A percentile compares a stretch with the other conserved stretches of the same genome.
Evolutionary conservation across 2,888 invertebrate genomes (phyloP).

Genomic region (Diloba caeruleocephala): DNA sequence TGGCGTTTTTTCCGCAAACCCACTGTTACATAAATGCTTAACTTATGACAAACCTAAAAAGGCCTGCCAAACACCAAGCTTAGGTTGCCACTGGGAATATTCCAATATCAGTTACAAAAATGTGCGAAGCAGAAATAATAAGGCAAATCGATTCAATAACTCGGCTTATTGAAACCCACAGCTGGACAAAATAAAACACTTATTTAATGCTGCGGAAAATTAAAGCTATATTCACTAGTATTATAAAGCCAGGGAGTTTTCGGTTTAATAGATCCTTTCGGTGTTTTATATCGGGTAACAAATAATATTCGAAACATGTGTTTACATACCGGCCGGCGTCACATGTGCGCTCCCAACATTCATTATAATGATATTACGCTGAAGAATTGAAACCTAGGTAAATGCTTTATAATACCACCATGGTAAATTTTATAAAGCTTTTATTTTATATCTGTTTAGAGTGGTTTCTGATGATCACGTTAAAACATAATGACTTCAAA

Average conservation of each 20-base stretch:
- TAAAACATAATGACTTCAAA: too few relatives aligned
- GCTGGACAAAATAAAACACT: slow-evolving; percentile 6
- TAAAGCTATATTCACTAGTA: too few relatives aligned
- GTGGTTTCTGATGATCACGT: slow-evolving; percentile 5
- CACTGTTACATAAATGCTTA: too few relatives aligned
- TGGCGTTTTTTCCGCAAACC: too few relatives aligned
- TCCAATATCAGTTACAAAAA: background rate
- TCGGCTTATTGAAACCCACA: too few relatives aligned
- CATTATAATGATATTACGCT: slow-evolving; percentile 43
- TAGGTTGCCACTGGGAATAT: too few relatives aligned
- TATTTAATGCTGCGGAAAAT: too few relatives aligned
- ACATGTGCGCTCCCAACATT: slow-evolving; percentile 35
- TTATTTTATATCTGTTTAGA: slow-evolving; percentile 10
- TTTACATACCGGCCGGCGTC: slow-evolving; percentile 33
- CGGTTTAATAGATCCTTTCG: slow-evolving; percentile 28
- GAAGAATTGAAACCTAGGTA: slow-evolving; percentile 34
- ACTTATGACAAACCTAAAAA: too few relatives aligned
- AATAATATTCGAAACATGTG: slow-evolving; percentile 45
- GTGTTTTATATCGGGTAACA: slow-evolving; percentile 40
- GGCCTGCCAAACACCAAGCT: too few relatives aligned
- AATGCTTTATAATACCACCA: slow-evolving; percentile 26
- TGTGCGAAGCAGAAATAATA: too few relatives aligned
- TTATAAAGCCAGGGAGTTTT: slow-evolving; percentile 20
- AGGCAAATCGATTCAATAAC: too few relatives aligned
- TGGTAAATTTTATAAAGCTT: slow-evolving; percentile 15